Conservation (phyloP, 2,797 vertebrate genomes). For the Clarias pachynema region DNA sequence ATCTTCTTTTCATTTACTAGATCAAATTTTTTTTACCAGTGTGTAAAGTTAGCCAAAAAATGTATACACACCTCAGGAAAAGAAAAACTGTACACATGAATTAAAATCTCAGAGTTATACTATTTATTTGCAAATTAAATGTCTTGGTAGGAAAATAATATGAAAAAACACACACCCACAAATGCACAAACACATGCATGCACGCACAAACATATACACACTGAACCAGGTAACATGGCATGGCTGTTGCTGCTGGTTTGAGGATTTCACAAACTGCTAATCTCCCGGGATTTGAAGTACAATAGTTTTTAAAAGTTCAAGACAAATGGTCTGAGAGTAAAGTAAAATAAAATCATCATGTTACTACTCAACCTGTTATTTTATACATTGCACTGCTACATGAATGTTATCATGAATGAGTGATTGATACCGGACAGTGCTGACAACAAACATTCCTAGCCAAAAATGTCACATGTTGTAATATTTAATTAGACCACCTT, state of each 20-base stretch:
- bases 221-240: not conserved
- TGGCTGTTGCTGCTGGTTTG: not conserved
- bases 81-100: not conserved
- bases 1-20: not conserved
- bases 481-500: not conserved
- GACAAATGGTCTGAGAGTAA: not conserved
- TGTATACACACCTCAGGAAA: no score
- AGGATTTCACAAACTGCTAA: not conserved
- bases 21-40: not conserved
- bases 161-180: not conserved
- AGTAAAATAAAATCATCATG: no score
- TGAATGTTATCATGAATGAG: no score
- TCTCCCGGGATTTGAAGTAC: not conserved
- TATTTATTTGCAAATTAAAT: not conserved
- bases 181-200: not conserved
- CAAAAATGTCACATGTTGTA: no score
- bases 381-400: no score
- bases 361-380: no score
- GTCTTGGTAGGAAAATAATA: not conserved
- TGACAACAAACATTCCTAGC: no score
- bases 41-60: not conserved
- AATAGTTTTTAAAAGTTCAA: not conserved
- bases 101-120: not conserved
- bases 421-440: no score
- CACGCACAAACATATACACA: not conserved